These are phyloP conservation scores for Conops quadrifasciatus DNA, from an alignment of 2,888 invertebrate genomes.

Conservation along the genomic window DNA sequence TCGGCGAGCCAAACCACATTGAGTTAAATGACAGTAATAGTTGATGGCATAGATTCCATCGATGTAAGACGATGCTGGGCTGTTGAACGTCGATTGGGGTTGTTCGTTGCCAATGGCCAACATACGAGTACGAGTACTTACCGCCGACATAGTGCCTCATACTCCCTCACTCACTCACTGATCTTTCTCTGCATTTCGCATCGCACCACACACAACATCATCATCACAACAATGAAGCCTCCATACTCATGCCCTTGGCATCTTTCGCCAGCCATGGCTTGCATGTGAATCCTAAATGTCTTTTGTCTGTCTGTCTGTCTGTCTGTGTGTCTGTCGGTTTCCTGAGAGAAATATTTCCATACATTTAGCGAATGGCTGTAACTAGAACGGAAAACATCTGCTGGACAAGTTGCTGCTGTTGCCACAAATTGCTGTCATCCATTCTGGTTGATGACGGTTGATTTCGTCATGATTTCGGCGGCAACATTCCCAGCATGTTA, in stretches of 20 bases:
- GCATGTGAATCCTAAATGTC: constrained; percentile 14
- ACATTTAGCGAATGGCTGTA: constrained; percentile 7
- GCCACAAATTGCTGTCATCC: constrained; percentile 1
- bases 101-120: too few relatives aligned
- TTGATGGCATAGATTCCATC: too few relatives aligned
- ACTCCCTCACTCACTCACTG: too few relatives aligned
- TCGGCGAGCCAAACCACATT: background rate
- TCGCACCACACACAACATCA: background rate
- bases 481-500: background rate
- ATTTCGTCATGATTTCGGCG: background rate
- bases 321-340: background rate
- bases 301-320: constrained; percentile 2
- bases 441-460: background rate
- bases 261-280: constrained; percentile 1
- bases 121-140: too few relatives aligned
- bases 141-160: too few relatives aligned
- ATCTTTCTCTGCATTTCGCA: background rate
- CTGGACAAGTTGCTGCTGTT: constrained; percentile 13
- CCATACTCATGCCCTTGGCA: constrained; percentile 31
- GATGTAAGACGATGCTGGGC: too few relatives aligned
- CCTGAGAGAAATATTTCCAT: background rate
- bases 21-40: background rate
- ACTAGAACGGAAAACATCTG: constrained; percentile 33
- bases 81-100: too few relatives aligned
- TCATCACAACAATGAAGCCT: constrained; percentile 13